A percentile compares a stretch with the other conserved stretches of the same genome.
phyloP scores from a whole-genome alignment of 2,113 vertebrate genomes.

The Tetrao urogallus region DNA sequence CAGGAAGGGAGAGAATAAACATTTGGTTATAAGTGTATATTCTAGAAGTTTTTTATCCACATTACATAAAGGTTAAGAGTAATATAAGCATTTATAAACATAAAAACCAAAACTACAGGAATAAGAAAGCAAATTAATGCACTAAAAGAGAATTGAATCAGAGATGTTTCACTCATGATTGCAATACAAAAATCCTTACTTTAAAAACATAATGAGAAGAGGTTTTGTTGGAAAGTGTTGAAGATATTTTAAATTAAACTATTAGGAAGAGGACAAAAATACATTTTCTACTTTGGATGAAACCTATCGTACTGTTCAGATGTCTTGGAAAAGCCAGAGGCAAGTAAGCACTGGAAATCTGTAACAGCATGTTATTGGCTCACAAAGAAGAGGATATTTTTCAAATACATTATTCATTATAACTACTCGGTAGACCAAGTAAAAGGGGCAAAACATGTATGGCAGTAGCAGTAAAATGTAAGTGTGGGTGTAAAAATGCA shows the following conservation, averaged over 20 bases:
- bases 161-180: background rate
- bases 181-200: background rate
- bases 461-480: background rate
- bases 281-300: background rate
- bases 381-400: background rate
- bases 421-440: background rate
- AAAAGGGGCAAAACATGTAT: background rate
- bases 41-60: fast-evolving
- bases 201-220: background rate
- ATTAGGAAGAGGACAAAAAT: background rate
- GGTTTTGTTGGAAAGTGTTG: background rate
- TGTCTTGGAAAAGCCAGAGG: slow-evolving; percentile 9
- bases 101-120: background rate
- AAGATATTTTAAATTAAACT: background rate
- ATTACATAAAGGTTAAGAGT: background rate
- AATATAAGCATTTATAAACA: background rate
- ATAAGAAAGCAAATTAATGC: background rate
- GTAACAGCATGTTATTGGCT: background rate
- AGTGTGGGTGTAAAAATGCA: background rate
- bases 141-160: background rate
- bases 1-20: background rate
- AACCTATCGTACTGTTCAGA: background rate
- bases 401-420: slow-evolving; percentile 11
- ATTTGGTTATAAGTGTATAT: background rate
- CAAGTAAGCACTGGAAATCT: background rate